phyloP scores from a whole-genome alignment of 2,888 invertebrate species.

The Luperina testacea region DNA sequence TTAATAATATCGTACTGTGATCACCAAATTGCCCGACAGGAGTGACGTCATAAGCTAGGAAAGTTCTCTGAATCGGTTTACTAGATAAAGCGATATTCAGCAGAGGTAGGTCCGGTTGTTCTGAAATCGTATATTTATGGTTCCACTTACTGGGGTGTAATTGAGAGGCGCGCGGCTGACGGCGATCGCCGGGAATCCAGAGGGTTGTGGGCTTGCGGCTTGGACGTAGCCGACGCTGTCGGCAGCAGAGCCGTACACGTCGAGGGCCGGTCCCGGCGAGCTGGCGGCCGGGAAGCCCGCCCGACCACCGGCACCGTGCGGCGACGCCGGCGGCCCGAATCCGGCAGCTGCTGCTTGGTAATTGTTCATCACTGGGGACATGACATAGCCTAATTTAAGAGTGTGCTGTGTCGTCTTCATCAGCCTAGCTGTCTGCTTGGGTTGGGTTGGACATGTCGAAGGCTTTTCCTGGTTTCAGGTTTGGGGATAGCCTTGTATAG shows the following conservation, averaged over 20 bases:
- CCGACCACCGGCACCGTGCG: constrained; percentile 93
- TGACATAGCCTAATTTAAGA: constrained; percentile 49
- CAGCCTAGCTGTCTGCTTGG: constrained; percentile 56
- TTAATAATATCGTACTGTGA: constrained; percentile 34
- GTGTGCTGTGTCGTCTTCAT: constrained; percentile 23
- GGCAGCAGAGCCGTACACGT: constrained; percentile 97
- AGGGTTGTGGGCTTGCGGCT: constrained; percentile 99
- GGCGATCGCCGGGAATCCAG: constrained; percentile 98
- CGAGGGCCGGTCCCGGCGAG: constrained; percentile 97
- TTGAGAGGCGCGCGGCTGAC: constrained; percentile 98
- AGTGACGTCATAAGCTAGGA: constrained; percentile 31
- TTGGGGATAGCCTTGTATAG: constrained; percentile 32
- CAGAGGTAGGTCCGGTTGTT: neutral
- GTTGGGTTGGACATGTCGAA: constrained; percentile 39
- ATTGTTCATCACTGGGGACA: constrained; percentile 97
- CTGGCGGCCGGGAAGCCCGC: constrained; percentile 97
- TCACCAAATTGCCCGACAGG: constrained; percentile 27
- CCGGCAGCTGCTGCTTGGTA: constrained; percentile 96
- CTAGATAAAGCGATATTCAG: constrained; percentile 1
- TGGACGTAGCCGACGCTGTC: constrained; percentile 98
- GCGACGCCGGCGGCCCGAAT: constrained; percentile 95
- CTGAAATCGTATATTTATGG: constrained; percentile 9
- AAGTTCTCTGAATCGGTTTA: constrained; percentile 13
- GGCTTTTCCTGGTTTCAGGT: constrained; percentile 37
- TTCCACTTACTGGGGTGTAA: constrained; percentile 95